phyloP scores from a whole-genome alignment of 2,888 invertebrate species.

The Cancer borealis region DNA sequence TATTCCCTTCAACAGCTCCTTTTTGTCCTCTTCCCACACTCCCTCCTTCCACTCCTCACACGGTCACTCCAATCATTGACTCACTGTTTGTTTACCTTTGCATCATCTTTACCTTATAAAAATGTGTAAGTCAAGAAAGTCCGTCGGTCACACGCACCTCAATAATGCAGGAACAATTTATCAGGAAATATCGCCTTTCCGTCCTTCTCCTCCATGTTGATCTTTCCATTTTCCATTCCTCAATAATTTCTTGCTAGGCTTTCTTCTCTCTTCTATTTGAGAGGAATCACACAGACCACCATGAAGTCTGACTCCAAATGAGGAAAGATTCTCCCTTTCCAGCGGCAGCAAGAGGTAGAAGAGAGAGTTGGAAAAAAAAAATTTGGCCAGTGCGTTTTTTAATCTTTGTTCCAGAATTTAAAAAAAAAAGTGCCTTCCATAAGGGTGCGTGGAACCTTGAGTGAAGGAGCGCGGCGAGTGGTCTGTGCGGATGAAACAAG shows the following conservation, averaged over 20 bases:
- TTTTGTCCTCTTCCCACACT: not conserved
- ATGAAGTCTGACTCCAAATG: not conserved
- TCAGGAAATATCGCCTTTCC: not conserved
- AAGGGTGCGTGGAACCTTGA: not conserved
- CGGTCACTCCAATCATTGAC: not conserved
- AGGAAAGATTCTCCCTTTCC: not conserved
- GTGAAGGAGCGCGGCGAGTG: not conserved
- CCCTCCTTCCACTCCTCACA: not conserved
- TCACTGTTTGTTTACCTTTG: not conserved
- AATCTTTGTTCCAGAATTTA: not conserved
- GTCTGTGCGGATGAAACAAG: not conserved
- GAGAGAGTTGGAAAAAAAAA: not conserved
- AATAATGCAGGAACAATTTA: not conserved
- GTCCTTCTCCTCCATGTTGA: not conserved
- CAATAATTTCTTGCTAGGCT: not conserved
- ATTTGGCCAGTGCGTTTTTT: not conserved
- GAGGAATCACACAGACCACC: not conserved
- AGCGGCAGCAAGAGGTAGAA: not conserved
- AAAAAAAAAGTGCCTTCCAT: not conserved
- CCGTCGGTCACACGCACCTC: not conserved
- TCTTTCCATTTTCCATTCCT: not conserved
- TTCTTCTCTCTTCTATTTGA: not conserved
- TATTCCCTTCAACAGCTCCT: not conserved
- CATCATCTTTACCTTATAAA: not conserved
- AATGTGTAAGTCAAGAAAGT: not conserved